Base-by-base conservation (phyloP, 2,113 vertebrate genomes). In the Pseudopipra pipra region DNA sequence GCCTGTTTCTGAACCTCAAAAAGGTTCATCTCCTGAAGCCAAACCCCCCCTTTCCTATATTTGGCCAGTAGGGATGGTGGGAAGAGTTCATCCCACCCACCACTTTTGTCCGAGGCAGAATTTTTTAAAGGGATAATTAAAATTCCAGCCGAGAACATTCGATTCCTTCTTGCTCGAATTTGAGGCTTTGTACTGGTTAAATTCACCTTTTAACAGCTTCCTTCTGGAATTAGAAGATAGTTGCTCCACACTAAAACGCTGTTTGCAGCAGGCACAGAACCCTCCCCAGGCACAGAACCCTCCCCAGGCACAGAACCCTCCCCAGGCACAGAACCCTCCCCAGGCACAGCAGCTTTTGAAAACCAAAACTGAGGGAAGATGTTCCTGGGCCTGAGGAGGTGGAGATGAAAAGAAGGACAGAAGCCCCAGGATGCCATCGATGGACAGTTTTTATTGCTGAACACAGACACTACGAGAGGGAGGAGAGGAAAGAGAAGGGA, bases 401-500 rank as follows among this genome's bases (percentile, higher is more conserved):
- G 31, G 46, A 30, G 67, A 43, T 0, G 1, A n/a, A 39, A 89
- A 59, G 5, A 66, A 94, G 37, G 62, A 65, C 56, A 43, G 39
- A 15, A 63, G 49, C 41, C 62, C 14, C 7, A 2, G 4, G 6
- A 8, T 91, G 87, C 89, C 89, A 72, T 73, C 3, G 1, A 78
- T 14, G 89, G 77, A 41, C 77, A 49, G 13, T 81, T 97, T 97
- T 97, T 93, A 96, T 96, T 96, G 86, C 61, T 97, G 41, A 84
- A 82, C 19, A 41, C 18, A 46, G 49, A 46, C 20, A 21, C 19
- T 5, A 65, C 47, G 16, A 47, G 65, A 46, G 31, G 43, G 41
- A 27, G 20, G 14, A 20, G 3, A 43, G 10, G 15, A 54, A 27
- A 54, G 62, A 37, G 59, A 33, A 35, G 11, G 41, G 44, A 46